A percentile compares a stretch with the other conserved stretches of the same genome.
Conservation (phyloP, 2,113 vertebrate genomes). For the Rhinopithecus roxellana region DNA sequence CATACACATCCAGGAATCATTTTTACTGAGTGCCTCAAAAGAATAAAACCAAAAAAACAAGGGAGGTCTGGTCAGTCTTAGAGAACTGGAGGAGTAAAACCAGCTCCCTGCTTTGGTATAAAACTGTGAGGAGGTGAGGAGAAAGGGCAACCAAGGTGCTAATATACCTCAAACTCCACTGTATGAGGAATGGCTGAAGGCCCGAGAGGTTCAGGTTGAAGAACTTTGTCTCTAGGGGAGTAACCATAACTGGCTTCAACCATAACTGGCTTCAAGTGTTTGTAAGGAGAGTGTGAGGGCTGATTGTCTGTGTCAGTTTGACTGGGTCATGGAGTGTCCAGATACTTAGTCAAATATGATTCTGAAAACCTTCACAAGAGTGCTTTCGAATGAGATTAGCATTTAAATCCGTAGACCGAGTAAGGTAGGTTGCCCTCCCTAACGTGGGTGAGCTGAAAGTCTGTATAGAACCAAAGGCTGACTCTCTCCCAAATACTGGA, state of each 20-base stretch:
- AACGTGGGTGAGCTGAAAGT: not conserved
- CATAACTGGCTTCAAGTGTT: not conserved
- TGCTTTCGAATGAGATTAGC: not conserved
- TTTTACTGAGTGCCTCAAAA: not conserved
- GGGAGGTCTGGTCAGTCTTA: not conserved
- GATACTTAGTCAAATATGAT: not conserved
- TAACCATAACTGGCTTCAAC: not conserved
- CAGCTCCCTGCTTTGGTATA: fast-evolving
- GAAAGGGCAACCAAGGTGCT: not conserved
- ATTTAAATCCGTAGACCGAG: not conserved
- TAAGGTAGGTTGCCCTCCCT: not conserved
- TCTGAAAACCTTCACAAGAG: not conserved
- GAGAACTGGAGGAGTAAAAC: not conserved
- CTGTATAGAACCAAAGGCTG: not conserved
- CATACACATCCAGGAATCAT: not conserved
- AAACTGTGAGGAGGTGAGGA: not conserved
- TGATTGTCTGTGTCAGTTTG: not conserved
- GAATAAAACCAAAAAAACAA: not conserved
- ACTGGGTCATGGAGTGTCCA: not conserved
- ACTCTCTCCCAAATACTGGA: not conserved
- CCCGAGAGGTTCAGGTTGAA: not conserved
- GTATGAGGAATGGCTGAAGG: not conserved
- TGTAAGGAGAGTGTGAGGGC: not conserved
- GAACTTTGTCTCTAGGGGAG: not conserved
- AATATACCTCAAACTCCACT: not conserved